Percentiles rank a stretch among this genome's conserved stretches.
Evolutionary conservation across 2,888 invertebrate genomes (phyloP).

Genomic region (Oscheius myriophilus): DNA sequence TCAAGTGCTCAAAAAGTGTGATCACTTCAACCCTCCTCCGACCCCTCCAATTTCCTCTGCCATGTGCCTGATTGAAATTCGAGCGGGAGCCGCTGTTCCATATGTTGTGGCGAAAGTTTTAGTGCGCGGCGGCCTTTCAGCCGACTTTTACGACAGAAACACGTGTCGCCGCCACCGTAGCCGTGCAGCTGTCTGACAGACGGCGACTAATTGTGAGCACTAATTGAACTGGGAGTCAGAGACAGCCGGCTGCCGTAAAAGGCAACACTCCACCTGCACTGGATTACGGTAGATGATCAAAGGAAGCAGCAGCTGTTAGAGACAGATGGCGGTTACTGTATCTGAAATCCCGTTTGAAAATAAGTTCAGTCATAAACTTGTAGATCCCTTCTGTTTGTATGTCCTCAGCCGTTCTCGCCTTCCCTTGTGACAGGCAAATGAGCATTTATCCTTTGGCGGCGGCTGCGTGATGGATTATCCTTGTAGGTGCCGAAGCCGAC

Average conservation of each 20-base stretch:
- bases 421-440: constrained; percentile 11
- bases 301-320: no score
- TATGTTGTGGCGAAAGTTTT: constrained; percentile 31
- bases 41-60: no score
- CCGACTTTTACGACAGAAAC: constrained; percentile 29
- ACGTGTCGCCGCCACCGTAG: constrained; percentile 27
- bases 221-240: constrained; percentile 5
- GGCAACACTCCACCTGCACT: no score
- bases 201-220: constrained; percentile 17
- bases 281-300: no score
- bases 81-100: constrained; percentile 15
- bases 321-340: no score
- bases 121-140: constrained; percentile 32
- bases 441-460: constrained; percentile 13
- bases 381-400: no score
- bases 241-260: not conserved
- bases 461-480: constrained; percentile 23
- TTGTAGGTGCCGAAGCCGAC: constrained; percentile 4
- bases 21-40: no score
- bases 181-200: constrained; percentile 20
- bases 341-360: no score
- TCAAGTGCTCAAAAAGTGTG: no score
- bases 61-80: no score
- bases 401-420: no score
- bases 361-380: no score